Conservation (phyloP, 2,888 invertebrate genomes). For the Pachydiplax longipennis region DNA sequence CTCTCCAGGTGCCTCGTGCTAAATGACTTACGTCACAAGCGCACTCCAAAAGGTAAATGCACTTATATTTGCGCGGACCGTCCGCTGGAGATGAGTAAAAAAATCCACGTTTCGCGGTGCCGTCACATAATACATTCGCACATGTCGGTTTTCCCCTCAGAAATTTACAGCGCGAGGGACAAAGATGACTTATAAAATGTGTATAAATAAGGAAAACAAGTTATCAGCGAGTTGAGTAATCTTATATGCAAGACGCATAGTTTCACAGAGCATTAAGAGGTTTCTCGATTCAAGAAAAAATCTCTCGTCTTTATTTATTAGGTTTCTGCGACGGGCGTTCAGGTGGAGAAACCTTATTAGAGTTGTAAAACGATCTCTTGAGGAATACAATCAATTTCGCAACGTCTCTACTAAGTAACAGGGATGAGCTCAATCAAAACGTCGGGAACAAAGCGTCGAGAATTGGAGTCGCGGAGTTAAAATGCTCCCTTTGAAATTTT, state of each 20-base stretch:
- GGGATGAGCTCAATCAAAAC: neutral
- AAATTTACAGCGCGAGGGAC: neutral
- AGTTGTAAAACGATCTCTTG: constrained; percentile 17
- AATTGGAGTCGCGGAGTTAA: neutral
- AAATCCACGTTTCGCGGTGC: too few species aligned
- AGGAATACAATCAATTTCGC: neutral
- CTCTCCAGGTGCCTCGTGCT: neutral
- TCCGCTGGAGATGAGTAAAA: neutral
- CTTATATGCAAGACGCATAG: constrained; percentile 17
- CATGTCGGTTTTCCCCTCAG: neutral
- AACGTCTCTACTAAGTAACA: neutral
- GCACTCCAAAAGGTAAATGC: neutral
- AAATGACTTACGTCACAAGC: constrained; percentile 21
- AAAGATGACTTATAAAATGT: constrained; percentile 24
- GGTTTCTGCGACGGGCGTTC: constrained; percentile 12
- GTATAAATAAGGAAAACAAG: neutral
- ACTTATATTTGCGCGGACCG: neutral
- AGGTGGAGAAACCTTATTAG: neutral
- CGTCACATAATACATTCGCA: neutral
- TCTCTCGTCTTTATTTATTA: neutral
- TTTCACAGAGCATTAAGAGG: neutral
- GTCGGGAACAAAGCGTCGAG: neutral
- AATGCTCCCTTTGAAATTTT: neutral
- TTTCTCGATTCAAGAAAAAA: neutral
- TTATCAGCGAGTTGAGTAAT: constrained; percentile 16